Evolutionary conservation across 2,888 invertebrate species (phyloP), one percentile per base, ranked within the genome.

Genomic region (Synergus itoensis): DNA sequence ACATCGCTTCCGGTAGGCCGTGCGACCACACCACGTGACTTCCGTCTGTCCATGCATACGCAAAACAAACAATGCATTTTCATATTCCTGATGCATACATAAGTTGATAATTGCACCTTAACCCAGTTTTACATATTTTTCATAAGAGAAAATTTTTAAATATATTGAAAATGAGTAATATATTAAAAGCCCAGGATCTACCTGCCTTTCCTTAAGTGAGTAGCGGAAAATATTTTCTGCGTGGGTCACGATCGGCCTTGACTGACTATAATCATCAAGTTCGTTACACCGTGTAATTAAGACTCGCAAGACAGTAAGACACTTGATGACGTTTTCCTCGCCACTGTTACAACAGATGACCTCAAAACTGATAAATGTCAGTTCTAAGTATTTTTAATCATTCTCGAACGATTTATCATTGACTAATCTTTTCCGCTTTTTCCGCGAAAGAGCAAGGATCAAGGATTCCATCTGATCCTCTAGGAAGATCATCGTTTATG

Each of bases 11-110:
- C 90, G 86, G 86, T 83, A 78, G 82, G 83, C 83, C 83, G 88
- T 85, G 84, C 82, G 87, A 84, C 82, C 81, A 79, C 45, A 82
- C 88, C 90, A 90, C 91, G 91, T 91, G 91, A 91, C 88, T 90
- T 91, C 91, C 91, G 89, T 77, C 83, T 77, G 81, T 81, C 48
- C 80, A 83, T 80, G 79, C 82, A 79, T 81, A 80, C 81, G 79
- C 81, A 82, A 84, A 84, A 81, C 80, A 81, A 81, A 83, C 81
- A 80, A 81, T 82, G 69, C 80, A 82, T 83, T 80, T 78, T 73
- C 79, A 79, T 77, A 77, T 81, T 79, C 79, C 81, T 81, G 53
- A 16, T 40, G 64, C 16, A 40, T 67, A 12, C 43, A 43, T 5
- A 67, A 45, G 1, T 14, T 65, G 16, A 11, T 40, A 40, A 11